A percentile compares a stretch with the other conserved stretches of the same genome.
These are phyloP conservation scores for Vombatus ursinus DNA, from an alignment of 2,113 vertebrate species.

Conservation along the genomic window DNA sequence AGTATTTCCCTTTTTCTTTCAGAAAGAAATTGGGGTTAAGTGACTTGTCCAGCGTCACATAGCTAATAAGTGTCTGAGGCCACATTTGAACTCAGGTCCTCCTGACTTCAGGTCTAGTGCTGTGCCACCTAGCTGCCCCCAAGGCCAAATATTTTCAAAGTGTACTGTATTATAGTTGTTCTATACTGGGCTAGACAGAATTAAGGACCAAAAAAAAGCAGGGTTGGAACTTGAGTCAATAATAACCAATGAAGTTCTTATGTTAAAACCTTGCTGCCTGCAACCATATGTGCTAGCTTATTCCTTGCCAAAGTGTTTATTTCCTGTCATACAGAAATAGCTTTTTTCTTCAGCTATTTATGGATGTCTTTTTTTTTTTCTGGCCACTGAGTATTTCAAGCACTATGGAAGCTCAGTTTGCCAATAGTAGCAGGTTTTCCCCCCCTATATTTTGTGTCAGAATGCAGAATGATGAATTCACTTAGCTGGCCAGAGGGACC, in stretches of 20 bases:
- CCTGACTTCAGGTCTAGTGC: background rate
- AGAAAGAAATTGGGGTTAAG: no score
- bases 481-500: background rate
- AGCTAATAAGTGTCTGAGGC: background rate
- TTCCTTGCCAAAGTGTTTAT: background rate
- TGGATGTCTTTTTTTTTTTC: background rate
- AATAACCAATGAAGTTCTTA: background rate
- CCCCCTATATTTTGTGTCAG: background rate
- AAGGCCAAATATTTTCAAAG: background rate
- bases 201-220: slow-evolving; percentile 13
- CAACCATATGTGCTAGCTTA: background rate
- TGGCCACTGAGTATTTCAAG: background rate
- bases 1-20: background rate
- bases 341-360: background rate
- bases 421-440: background rate
- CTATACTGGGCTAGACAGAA: slow-evolving; percentile 22
- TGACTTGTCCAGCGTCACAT: no score
- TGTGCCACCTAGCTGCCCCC: background rate
- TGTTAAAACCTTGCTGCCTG: background rate
- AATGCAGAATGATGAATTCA: background rate
- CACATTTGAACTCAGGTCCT: background rate
- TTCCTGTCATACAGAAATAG: background rate
- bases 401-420: background rate
- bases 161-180: background rate
- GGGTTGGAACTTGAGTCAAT: background rate